These are phyloP conservation scores for Pristionchus fissidentatus DNA, from an alignment of 2,888 invertebrate genomes.

Conservation along the genomic window DNA sequence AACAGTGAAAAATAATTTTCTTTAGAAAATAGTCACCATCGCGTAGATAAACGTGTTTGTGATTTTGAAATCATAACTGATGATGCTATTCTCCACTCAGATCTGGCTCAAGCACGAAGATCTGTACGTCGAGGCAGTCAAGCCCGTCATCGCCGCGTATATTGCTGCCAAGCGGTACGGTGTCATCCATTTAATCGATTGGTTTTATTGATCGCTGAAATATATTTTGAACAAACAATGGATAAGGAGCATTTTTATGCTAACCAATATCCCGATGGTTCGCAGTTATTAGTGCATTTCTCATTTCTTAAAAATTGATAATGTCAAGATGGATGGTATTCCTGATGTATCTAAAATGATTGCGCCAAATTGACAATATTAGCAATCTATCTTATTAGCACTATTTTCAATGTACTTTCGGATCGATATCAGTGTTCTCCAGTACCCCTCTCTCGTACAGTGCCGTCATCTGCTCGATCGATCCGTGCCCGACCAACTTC, in stretches of 20 bases:
- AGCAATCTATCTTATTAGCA: not conserved
- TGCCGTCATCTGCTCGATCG: slow-evolving; percentile 44
- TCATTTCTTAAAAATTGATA: too few species aligned
- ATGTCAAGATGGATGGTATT: too few species aligned
- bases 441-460: not conserved
- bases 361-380: too few species aligned
- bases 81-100: slow-evolving; percentile 77
- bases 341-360: too few species aligned
- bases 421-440: not conserved
- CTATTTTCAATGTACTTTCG: not conserved
- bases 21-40: slow-evolving; percentile 83
- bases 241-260: too few species aligned
- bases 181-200: not conserved
- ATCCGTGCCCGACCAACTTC: slow-evolving; percentile 53
- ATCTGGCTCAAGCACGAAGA: slow-evolving; percentile 98
- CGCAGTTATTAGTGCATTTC: too few species aligned
- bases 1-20: not conserved
- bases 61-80: too few species aligned
- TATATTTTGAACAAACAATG: not conserved
- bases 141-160: slow-evolving; percentile 92
- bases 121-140: slow-evolving; percentile 95
- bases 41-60: too few species aligned
- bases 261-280: too few species aligned
- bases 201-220: not conserved
- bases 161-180: slow-evolving; percentile 78